Evolutionary conservation across 92 coral and sea anemone genomes (phyloP).

Genomic region (Paramuricea clavata): DNA sequence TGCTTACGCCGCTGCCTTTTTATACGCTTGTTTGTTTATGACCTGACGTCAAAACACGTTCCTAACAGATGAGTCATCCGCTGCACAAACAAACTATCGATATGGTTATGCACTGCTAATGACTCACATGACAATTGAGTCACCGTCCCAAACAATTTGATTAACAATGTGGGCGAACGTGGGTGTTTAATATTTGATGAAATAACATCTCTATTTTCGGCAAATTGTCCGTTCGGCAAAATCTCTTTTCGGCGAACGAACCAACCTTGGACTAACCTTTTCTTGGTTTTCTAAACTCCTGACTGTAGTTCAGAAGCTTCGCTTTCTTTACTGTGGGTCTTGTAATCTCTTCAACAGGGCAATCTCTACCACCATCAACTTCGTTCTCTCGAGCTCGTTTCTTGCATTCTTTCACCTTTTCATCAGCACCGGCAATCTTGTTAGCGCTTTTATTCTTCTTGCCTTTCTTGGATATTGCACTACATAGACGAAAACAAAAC

Average conservation of each 20-base stretch:
- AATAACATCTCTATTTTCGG: background rate
- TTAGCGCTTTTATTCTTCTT: background rate
- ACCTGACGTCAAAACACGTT: no score
- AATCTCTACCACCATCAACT: constrained; percentile 5
- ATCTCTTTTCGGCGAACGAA: no score
- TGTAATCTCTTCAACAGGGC: background rate
- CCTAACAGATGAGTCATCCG: no score
- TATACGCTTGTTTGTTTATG: no score
- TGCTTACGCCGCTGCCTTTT: no score
- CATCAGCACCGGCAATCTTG: background rate
- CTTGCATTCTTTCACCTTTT: constrained; percentile 15
- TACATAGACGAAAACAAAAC: background rate
- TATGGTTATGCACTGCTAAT: no score
- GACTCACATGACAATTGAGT: no score
- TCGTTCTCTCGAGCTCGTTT: constrained; percentile 63
- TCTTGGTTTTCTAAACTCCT: background rate
- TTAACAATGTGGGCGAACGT: no score
- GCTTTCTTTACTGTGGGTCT: constrained; percentile 27
- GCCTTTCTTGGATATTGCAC: background rate
- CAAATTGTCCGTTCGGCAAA: background rate
- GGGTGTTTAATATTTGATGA: no score
- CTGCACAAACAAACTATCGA: no score
- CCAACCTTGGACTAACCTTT: constrained; percentile 15
- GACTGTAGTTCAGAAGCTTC: background rate
- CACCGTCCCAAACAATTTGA: no score